Evolutionary conservation across 2,797 vertebrate species (phyloP).

Genomic region (Onychomys arenicola): DNA sequence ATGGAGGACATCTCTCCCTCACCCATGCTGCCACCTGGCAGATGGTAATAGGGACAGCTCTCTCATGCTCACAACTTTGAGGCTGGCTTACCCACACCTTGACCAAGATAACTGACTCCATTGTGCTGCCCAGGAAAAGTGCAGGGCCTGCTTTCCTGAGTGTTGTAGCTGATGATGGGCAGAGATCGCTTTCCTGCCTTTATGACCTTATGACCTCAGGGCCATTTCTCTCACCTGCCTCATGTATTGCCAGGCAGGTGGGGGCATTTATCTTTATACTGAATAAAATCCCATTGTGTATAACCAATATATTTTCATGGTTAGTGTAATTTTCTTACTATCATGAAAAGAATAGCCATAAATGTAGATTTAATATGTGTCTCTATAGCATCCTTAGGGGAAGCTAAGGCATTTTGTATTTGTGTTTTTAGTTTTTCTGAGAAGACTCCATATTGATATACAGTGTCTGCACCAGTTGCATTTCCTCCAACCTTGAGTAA

Average conservation of each 20-base stretch:
- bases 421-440: neutral
- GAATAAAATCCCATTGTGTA: neutral
- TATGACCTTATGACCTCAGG: neutral
- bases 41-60: neutral
- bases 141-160: neutral
- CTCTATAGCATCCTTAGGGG: neutral
- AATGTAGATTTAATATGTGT: neutral
- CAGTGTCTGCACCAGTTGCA: neutral
- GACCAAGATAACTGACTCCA: neutral
- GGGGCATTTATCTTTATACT: neutral
- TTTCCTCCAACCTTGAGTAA: neutral
- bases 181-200: neutral
- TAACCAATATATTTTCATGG: neutral
- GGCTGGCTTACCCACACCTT: neutral
- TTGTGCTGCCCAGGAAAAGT: neutral
- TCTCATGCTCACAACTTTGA: neutral
- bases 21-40: neutral
- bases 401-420: too few species aligned
- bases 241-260: neutral
- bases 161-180: neutral
- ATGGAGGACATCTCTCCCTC: too few species aligned
- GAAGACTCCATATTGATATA: neutral
- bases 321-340: neutral
- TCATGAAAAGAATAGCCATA: neutral
- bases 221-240: neutral